These are phyloP conservation scores for Pteropus alecto DNA, from an alignment of 2,113 vertebrate genomes.

Conservation along the genomic window DNA sequence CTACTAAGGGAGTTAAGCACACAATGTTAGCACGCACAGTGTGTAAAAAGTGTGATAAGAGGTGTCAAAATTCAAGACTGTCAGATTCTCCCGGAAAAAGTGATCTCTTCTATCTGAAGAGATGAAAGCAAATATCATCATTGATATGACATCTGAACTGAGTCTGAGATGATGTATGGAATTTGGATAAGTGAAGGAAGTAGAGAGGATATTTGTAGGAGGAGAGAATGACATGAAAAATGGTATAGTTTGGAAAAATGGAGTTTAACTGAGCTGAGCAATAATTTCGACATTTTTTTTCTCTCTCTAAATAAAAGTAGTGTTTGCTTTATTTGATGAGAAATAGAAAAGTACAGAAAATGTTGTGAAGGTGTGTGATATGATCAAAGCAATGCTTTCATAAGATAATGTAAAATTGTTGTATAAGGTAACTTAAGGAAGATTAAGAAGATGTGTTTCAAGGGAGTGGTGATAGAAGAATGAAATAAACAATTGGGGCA, in stretches of 20 bases:
- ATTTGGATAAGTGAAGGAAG: neutral
- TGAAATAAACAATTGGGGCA: neutral
- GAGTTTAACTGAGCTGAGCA: neutral
- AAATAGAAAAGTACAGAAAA: neutral
- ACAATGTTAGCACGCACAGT: neutral
- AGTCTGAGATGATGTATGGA: neutral
- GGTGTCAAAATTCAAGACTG: neutral
- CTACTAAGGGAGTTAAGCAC: neutral
- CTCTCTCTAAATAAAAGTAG: neutral
- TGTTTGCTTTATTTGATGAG: neutral
- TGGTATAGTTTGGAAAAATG: neutral
- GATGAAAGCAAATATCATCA: neutral
- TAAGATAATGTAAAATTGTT: neutral
- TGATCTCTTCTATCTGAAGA: neutral
- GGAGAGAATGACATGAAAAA: neutral
- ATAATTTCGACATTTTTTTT: neutral
- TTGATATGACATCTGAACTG: neutral
- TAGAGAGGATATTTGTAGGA: neutral
- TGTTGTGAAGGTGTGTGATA: neutral
- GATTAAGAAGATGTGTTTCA: neutral
- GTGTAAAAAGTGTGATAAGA: neutral
- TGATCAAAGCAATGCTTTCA: neutral
- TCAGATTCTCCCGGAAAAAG: neutral
- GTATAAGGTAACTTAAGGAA: neutral
- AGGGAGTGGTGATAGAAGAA: neutral